Evolutionary conservation across 2,888 invertebrate genomes (phyloP).

Genomic region (Luffia ferchaultella): DNA sequence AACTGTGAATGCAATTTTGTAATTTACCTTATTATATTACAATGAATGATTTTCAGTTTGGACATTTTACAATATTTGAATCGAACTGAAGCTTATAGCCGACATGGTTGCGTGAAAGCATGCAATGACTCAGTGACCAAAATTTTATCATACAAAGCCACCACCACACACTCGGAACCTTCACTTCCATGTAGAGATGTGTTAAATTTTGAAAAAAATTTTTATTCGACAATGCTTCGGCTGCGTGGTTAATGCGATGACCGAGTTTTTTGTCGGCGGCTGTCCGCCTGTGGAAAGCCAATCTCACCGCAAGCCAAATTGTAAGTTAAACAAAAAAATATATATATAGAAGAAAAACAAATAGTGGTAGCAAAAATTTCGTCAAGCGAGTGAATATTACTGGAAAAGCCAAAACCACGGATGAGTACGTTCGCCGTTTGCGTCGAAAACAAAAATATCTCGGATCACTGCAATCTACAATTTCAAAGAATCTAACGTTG

Average conservation of each 20-base stretch:
- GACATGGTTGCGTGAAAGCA: conserved; percentile 39
- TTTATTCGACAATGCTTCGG: conserved; percentile 29
- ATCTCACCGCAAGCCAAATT: conserved; percentile 60
- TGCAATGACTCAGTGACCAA: conserved; percentile 58
- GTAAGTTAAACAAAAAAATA: conserved; percentile 26
- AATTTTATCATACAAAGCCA: conserved; percentile 50
- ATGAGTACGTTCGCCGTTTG: conserved; percentile 28
- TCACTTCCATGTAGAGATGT: conserved; percentile 48
- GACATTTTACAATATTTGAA: no score
- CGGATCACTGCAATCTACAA: background rate
- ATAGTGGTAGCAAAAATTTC: conserved; percentile 55
- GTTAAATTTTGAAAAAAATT: conserved; percentile 55
- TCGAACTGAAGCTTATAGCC: background rate
- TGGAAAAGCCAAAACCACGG: conserved; percentile 60
- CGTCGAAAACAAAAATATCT: background rate
- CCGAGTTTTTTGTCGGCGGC: conserved; percentile 19
- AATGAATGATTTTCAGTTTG: no score
- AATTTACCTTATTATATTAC: no score
- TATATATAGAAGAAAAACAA: conserved; percentile 40
- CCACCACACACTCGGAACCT: conserved; percentile 67
- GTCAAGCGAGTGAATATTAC: conserved; percentile 59
- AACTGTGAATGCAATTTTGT: no score
- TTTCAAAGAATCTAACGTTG: no score
- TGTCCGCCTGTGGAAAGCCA: conserved; percentile 40
- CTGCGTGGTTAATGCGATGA: conserved; percentile 9